These are phyloP conservation scores for Brienomyrus brachyistius DNA, from an alignment of 2,113 vertebrate genomes.

Conservation along the genomic window DNA sequence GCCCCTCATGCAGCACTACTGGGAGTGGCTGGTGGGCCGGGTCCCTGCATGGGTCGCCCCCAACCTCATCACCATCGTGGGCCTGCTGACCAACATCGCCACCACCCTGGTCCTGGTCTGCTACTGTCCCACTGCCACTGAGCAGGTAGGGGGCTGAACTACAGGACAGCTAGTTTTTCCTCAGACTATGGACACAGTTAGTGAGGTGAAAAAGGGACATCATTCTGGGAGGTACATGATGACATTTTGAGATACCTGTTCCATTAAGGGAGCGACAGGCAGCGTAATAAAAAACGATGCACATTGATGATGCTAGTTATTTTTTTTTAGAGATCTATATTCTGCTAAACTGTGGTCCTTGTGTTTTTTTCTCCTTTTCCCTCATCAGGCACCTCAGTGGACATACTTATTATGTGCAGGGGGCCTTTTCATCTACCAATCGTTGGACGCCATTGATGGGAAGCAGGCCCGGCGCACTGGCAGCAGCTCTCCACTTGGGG, in stretches of 20 bases:
- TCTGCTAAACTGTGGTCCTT: not conserved
- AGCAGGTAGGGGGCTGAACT: conserved; percentile 63
- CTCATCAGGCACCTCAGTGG: conserved; percentile 73
- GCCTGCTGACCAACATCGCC: conserved; percentile 73
- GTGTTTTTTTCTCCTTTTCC: not conserved
- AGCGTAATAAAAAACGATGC: not conserved
- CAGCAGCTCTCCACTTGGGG: conserved; percentile 76
- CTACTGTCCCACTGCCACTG: conserved; percentile 80
- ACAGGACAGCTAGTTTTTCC: not conserved
- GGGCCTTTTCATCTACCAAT: conserved; percentile 82
- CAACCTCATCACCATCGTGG: conserved; percentile 78
- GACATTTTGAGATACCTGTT: not conserved
- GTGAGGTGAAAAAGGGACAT: not conserved
- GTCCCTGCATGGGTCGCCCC: conserved; percentile 80
- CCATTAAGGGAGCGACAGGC: not conserved
- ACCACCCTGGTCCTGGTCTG: conserved; percentile 74
- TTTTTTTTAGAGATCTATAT: not conserved
- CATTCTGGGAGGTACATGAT: not conserved
- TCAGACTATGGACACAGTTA: not conserved
- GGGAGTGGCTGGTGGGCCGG: conserved; percentile 76
- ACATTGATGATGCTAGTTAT: not conserved
- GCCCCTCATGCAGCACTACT: conserved; percentile 76
- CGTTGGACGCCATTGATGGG: conserved; percentile 81
- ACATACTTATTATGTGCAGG: conserved; percentile 74
- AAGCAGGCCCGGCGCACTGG: conserved; percentile 82